phyloP scores from a whole-genome alignment of 2,797 vertebrate genomes.

The Myoxocephalus aenaeus region DNA sequence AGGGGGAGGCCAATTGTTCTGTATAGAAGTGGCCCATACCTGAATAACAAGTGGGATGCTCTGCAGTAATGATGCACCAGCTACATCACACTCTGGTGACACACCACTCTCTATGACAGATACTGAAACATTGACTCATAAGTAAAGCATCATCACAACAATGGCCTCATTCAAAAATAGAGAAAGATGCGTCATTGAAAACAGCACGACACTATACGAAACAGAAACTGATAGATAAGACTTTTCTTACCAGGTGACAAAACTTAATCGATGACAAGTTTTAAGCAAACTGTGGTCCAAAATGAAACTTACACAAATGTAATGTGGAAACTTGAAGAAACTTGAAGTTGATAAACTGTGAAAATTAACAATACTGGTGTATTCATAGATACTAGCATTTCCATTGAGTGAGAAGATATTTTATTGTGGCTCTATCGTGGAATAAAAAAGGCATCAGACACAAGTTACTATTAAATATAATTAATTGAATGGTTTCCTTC shows the following conservation, averaged over 20 bases:
- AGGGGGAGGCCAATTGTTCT: slow-evolving; percentile 32
- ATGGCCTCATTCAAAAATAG: slow-evolving; percentile 35
- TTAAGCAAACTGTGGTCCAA: background rate
- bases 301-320: background rate
- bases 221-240: background rate
- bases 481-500: background rate
- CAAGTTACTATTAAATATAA: background rate
- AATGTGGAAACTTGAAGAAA: background rate
- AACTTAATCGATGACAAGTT: background rate
- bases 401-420: background rate
- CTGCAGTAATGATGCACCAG: slow-evolving; percentile 51
- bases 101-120: slow-evolving; percentile 19
- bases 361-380: background rate
- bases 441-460: background rate
- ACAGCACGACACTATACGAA: background rate
- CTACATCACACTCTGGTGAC: slow-evolving; percentile 47
- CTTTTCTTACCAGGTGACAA: background rate
- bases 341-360: background rate
- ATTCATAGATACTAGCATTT: background rate
- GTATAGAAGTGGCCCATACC: slow-evolving; percentile 36
- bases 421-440: background rate
- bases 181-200: slow-evolving; percentile 5
- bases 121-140: slow-evolving; percentile 51
- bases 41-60: slow-evolving; percentile 49
- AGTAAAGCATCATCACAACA: slow-evolving; percentile 17